A percentile compares a stretch with the other conserved stretches of the same genome.
Evolutionary conservation across 2,797 vertebrate genomes (phyloP).

Genomic region (Rhinella marina): DNA sequence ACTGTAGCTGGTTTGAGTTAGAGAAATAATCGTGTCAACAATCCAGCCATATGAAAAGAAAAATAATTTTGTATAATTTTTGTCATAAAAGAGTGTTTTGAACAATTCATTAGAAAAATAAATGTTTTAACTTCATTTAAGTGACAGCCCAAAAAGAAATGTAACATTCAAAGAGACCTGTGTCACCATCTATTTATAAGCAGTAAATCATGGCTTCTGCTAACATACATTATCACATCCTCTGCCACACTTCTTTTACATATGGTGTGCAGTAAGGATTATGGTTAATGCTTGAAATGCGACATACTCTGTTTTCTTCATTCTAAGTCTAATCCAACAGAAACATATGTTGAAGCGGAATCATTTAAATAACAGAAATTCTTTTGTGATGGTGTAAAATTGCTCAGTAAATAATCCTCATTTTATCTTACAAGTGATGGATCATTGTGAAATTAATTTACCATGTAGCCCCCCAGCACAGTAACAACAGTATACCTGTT

Average conservation of each 20-base stretch:
- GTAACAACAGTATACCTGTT: not conserved
- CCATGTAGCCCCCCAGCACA: not conserved
- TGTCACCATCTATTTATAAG: not conserved
- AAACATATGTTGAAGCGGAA: not conserved
- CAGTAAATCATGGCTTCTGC: not conserved
- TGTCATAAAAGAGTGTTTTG: not conserved
- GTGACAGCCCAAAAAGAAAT: not conserved
- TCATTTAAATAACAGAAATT: conserved; percentile 27
- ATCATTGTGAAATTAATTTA: not conserved
- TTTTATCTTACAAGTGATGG: not conserved
- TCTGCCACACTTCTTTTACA: conserved; percentile 5
- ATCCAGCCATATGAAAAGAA: not conserved
- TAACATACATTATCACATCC: conserved; percentile 6
- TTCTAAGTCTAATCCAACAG: conserved; percentile 31
- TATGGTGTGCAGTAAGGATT: conserved; percentile 32
- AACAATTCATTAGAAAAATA: not conserved
- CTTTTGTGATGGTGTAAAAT: conserved; percentile 27
- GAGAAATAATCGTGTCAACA: not conserved
- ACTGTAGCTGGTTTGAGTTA: not conserved
- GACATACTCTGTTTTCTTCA: not conserved
- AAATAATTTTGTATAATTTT: not conserved
- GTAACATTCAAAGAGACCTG: not conserved
- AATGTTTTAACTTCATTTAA: not conserved
- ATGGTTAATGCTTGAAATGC: not conserved
- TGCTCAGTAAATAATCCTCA: conserved; percentile 25